Conservation (phyloP, 1,140 invertebrate species). For the Homarus americanus region DNA sequence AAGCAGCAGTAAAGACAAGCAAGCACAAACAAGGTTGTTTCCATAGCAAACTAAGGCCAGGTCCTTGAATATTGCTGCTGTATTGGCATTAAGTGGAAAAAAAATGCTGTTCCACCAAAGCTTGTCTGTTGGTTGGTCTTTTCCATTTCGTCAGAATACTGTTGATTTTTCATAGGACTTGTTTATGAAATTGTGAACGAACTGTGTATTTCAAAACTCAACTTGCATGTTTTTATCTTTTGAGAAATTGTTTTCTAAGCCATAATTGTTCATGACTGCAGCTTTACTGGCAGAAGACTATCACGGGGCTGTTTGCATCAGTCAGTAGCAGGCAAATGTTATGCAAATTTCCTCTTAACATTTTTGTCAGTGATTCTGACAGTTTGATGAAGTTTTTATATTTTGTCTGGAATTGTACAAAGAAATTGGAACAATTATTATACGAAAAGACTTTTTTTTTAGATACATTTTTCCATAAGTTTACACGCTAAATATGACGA, state of each 20-base stretch:
- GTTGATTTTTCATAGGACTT: neutral
- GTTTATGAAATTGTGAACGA: neutral
- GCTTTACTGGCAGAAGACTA: neutral
- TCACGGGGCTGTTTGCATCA: neutral
- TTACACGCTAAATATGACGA: neutral
- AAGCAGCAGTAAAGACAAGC: neutral
- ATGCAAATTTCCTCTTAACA: neutral
- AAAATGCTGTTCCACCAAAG: neutral
- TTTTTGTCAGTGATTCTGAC: neutral
- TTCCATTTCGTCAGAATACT: neutral
- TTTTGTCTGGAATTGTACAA: neutral
- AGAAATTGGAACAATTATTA: neutral
- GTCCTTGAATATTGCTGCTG: neutral
- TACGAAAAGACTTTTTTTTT: neutral
- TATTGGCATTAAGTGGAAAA: neutral
- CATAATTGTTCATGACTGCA: neutral
- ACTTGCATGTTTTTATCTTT: neutral
- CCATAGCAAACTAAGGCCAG: neutral
- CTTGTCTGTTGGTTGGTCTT: neutral
- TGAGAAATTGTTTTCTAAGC: neutral
- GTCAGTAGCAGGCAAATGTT: neutral
- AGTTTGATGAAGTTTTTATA: neutral
- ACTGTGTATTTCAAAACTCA: neutral
- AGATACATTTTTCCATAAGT: neutral
- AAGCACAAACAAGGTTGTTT: slow-evolving; percentile 30